Conservation (phyloP, 2,797 vertebrate genomes). For the Yasuhikotakia modesta region DNA sequence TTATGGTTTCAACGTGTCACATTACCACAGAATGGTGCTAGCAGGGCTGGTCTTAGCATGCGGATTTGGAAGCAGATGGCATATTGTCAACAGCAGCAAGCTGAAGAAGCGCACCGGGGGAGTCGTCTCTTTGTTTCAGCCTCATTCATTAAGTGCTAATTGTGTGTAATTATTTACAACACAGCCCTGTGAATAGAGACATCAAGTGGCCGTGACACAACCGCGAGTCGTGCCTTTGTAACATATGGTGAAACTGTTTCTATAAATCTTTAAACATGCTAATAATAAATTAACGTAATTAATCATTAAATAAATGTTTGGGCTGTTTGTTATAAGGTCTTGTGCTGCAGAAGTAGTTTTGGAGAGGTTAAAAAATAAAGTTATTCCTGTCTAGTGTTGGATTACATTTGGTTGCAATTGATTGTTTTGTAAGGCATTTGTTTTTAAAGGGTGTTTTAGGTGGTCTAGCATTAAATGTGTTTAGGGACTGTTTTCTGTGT, state of each 20-base stretch:
- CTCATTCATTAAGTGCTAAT: slow-evolving; percentile 85
- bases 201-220: slow-evolving; percentile 78
- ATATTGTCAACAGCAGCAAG: slow-evolving; percentile 92
- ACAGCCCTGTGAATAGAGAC: slow-evolving; percentile 77
- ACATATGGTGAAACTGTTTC: slow-evolving; percentile 26
- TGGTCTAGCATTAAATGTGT: background rate
- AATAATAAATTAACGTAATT: background rate
- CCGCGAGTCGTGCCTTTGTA: slow-evolving; percentile 53
- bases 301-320: no score
- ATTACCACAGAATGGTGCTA: slow-evolving; percentile 87
- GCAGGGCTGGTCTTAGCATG: slow-evolving; percentile 83
- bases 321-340: no score
- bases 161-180: slow-evolving; percentile 85
- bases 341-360: no score
- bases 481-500: slow-evolving; percentile 17
- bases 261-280: background rate
- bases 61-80: slow-evolving; percentile 94
- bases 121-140: slow-evolving; percentile 83
- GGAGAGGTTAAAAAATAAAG: no score
- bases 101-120: slow-evolving; percentile 73
- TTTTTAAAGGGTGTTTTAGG: no score
- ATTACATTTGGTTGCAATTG: no score
- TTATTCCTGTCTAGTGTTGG: no score
- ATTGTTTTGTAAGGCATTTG: background rate
- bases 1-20: slow-evolving; percentile 99